Percentiles rank a stretch among this genome's conserved stretches.
Evolutionary conservation across 2,113 vertebrate species (phyloP).

Genomic region (Bos taurus): DNA sequence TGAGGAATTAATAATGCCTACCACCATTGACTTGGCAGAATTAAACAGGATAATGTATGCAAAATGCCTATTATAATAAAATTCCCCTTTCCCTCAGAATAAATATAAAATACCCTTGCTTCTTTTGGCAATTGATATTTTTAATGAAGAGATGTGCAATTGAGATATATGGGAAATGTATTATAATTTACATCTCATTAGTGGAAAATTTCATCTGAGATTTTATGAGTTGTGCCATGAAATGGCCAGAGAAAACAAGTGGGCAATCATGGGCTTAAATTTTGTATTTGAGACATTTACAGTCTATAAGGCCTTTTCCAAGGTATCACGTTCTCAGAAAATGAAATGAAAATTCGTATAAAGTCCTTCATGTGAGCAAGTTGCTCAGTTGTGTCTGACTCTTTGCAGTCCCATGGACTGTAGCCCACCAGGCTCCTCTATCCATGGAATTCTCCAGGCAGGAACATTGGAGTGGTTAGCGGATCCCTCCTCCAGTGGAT

Average conservation of each 20-base stretch:
- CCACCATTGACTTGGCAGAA: background rate
- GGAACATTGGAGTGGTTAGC: background rate
- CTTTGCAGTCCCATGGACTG: background rate
- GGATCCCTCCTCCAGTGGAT: background rate
- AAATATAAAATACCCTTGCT: background rate
- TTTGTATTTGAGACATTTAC: background rate
- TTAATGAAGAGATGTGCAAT: background rate
- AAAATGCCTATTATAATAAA: background rate
- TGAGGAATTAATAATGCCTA: background rate
- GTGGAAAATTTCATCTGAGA: background rate
- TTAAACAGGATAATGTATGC: background rate
- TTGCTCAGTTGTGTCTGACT: background rate
- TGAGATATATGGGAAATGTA: background rate
- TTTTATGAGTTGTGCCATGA: background rate
- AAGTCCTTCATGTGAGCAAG: background rate
- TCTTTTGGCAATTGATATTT: background rate
- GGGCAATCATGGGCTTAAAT: background rate
- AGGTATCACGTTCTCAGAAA: background rate
- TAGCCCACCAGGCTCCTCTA: background rate
- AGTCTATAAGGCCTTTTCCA: background rate
- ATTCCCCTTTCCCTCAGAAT: background rate
- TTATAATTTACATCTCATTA: background rate
- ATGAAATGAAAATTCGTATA: background rate
- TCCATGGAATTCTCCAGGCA: background rate
- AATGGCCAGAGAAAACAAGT: background rate